Base-by-base conservation (phyloP, 2,797 vertebrate genomes). In the Amniataba percoides region DNA sequence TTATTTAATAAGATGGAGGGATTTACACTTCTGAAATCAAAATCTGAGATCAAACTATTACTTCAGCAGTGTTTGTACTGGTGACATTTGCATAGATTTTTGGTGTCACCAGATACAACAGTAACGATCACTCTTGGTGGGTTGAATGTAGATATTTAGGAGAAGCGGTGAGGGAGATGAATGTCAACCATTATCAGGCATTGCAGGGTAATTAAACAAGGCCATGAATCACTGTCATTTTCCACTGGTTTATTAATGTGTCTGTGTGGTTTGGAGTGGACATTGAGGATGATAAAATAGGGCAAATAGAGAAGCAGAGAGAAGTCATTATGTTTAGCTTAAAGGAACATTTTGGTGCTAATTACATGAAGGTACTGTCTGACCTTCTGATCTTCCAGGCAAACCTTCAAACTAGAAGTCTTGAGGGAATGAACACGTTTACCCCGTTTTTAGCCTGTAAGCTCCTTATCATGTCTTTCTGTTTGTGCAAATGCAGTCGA, bases 401-500 rank as follows among this genome's bases (percentile, higher is more conserved):
- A 39, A 45, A 43, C 49, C 58, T 1, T 15, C 48, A 18, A 65
- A 39, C 14, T 15, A 0, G 16, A 21, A 36, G 23, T 45, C 23
- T 3, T 12, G 9, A 5, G 7, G 4, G 13, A 21, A 5, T 14
- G 34, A 42, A 21, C 27, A 27, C 14, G 23, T 61, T 60, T 51
- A 40, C 25, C 11, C 19, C 23, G 2, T 51, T 40, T 4, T 62
- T n/a, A n/a, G 36, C 16, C 7, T n/a, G 13, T 36, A 13, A 14
- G 0, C 52, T 40, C 19, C 19, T 59, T 23, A 59, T 80, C 36
- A 1, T 27, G 27, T 42, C 7, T 43, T 43, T 59, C 7, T 42
- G 43, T 42, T 51, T 46, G 73, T 66, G 55, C 56, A 56, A 49
- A 51, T 36, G 42, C 31, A 57, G 9, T 59, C 5, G 36, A 34